Evolutionary conservation across 1,140 invertebrate species (phyloP).

Genomic region (Saccostrea cuccullata): DNA sequence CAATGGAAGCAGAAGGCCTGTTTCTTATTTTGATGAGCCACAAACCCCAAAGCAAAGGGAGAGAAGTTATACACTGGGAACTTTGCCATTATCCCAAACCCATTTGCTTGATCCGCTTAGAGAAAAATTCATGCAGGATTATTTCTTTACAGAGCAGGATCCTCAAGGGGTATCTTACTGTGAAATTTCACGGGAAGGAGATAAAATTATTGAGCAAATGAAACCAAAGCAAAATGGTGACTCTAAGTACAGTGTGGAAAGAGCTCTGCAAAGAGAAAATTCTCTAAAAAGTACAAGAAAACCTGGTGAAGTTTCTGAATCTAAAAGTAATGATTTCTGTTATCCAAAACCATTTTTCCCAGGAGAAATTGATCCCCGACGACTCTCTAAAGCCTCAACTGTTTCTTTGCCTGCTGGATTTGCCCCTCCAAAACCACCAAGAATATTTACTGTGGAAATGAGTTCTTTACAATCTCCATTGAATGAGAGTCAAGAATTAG

Average conservation of each 20-base stretch:
- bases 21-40: conserved; percentile 23
- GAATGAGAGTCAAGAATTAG: conserved; percentile 16
- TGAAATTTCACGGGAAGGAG: conserved; percentile 10
- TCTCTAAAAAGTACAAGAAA: conserved; percentile 14
- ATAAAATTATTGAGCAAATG: neutral
- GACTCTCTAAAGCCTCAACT: conserved; percentile 2
- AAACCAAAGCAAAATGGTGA: conserved; percentile 2
- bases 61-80: conserved; percentile 30
- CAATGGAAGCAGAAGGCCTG: neutral
- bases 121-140: neutral
- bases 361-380: conserved; percentile 1
- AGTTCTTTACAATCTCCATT: conserved; percentile 20
- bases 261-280: conserved; percentile 5
- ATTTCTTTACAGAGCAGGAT: conserved; percentile 12
- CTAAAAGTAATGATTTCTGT: conserved; percentile 13
- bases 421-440: conserved; percentile 34
- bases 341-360: neutral
- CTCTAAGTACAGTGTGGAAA: conserved; percentile 13
- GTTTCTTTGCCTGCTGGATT: conserved; percentile 34
- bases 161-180: conserved; percentile 34
- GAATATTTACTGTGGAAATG: conserved; percentile 36
- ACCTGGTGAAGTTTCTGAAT: neutral
- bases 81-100: neutral
- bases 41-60: neutral
- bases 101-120: neutral